Conservation (phyloP, 1,140 invertebrate species). For the Trypoxylus dichotomus region DNA sequence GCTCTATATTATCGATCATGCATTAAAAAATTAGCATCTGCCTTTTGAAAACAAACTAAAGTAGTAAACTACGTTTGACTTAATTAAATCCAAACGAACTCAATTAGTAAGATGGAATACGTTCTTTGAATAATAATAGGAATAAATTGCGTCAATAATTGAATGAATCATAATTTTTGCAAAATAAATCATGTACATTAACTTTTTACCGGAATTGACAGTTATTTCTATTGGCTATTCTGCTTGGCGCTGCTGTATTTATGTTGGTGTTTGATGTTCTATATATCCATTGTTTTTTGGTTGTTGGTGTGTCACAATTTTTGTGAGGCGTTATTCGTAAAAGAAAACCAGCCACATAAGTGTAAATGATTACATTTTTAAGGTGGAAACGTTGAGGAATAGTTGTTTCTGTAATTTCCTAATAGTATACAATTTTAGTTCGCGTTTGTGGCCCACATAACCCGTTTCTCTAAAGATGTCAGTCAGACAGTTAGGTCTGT, state of each 20-base stretch:
- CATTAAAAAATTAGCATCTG: background rate
- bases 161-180: background rate
- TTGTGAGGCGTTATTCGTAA: background rate
- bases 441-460: conserved; percentile 16
- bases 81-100: background rate
- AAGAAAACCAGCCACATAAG: background rate
- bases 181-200: background rate
- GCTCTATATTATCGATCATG: background rate
- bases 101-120: background rate
- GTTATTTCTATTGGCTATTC: background rate
- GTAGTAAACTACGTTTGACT: background rate
- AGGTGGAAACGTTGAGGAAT: background rate
- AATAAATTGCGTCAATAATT: background rate
- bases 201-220: conserved; percentile 14
- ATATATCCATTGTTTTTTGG: conserved; percentile 17
- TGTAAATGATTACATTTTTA: conserved; percentile 23
- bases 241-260: background rate
- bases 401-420: background rate
- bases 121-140: background rate
- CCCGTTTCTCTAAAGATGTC: conserved; percentile 27
- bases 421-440: background rate
- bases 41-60: background rate
- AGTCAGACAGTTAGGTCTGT: conserved; percentile 41
- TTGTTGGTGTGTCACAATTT: background rate
- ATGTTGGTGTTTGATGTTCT: background rate